A percentile compares a stretch with the other conserved stretches of the same genome.
Conservation (phyloP, 2,888 invertebrate species). For the Eupeodes latifasciatus region DNA sequence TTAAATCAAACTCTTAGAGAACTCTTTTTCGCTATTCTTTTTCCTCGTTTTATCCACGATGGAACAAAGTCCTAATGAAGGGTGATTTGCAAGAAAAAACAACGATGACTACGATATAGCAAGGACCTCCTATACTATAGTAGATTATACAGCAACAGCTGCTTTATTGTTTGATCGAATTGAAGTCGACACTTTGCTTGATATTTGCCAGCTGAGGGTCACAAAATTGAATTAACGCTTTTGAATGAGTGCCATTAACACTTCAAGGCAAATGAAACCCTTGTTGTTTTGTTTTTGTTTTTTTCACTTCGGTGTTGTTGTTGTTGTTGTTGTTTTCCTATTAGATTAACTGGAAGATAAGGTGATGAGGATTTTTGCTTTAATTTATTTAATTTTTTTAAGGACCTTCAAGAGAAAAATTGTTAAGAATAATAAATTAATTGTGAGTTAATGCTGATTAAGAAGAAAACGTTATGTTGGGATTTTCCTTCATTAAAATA, state of each 20-base stretch:
- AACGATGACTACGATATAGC: constrained; percentile 31
- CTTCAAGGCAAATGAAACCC: constrained; percentile 37
- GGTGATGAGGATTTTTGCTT: constrained; percentile 27
- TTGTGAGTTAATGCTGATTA: not conserved
- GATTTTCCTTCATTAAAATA: no score
- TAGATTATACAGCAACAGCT: constrained; percentile 66
- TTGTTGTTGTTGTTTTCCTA: constrained; percentile 20
- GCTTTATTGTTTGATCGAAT: constrained; percentile 74
- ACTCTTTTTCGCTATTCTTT: not conserved
- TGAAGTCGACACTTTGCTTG: constrained; percentile 74
- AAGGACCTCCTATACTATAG: constrained; percentile 22
- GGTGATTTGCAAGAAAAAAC: constrained; percentile 23
- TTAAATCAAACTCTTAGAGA: constrained; percentile 44
- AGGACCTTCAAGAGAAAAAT: not conserved
- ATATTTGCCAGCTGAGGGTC: constrained; percentile 75
- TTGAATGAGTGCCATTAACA: constrained; percentile 71
- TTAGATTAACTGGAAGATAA: constrained; percentile 59
- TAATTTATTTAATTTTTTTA: constrained; percentile 3
- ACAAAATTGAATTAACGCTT: constrained; percentile 74
- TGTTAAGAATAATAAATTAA: not conserved
- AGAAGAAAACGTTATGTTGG: not conserved
- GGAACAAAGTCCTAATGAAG: constrained; percentile 3
- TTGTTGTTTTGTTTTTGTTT: constrained; percentile 31
- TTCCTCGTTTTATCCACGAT: not conserved
- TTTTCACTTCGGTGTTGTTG: not conserved